A percentile compares a stretch with the other conserved stretches of the same genome.
Conservation (phyloP, 2,113 vertebrate genomes). For the Chunga burmeisteri region DNA sequence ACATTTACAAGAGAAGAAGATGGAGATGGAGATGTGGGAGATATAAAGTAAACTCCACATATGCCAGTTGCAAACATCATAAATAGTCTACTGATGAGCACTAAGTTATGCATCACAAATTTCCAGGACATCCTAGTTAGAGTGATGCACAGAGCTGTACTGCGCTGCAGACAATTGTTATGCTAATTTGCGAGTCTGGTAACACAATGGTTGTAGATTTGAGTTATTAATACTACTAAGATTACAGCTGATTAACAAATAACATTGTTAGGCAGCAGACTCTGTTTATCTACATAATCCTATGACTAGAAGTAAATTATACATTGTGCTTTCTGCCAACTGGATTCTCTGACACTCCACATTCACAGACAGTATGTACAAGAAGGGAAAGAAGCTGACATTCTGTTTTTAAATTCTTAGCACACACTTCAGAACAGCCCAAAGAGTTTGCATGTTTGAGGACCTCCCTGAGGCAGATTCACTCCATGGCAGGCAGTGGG, state of each 20-base stretch:
- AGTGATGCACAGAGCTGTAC: not conserved
- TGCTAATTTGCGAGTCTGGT: not conserved
- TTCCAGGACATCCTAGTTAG: not conserved
- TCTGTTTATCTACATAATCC: conserved; percentile 30
- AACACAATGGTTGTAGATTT: not conserved
- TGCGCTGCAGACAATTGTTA: not conserved
- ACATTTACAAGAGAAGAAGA: not conserved
- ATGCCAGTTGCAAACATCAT: not conserved
- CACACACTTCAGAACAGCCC: not conserved
- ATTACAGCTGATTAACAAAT: conserved; percentile 48
- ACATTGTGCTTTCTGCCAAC: not conserved
- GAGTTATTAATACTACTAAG: not conserved
- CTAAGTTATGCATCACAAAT: not conserved
- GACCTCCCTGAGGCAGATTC: not conserved
- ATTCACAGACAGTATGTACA: accelerated
- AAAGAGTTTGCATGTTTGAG: not conserved
- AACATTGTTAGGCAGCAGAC: not conserved
- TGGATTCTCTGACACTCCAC: not conserved
- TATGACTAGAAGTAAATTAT: conserved; percentile 25
- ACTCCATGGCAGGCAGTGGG: not conserved
- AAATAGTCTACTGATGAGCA: not conserved
- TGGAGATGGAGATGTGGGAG: not conserved
- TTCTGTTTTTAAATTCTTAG: not conserved
- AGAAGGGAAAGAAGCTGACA: not conserved
- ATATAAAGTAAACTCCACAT: not conserved